phyloP scores from a whole-genome alignment of 1,140 invertebrate species.

The Zaprionus inermis region DNA sequence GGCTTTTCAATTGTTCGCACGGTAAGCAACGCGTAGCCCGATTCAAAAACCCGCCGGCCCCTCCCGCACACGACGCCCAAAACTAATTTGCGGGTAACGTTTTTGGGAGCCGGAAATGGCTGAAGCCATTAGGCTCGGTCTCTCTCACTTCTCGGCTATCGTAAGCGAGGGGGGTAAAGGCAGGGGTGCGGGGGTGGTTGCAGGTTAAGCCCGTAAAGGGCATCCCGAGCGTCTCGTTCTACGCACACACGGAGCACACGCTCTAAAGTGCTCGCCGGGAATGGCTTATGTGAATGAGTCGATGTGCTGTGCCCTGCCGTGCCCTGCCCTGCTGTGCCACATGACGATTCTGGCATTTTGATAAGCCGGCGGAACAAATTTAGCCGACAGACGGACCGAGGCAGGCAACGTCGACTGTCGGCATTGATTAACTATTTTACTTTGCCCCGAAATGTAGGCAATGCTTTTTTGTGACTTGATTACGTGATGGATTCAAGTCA shows the following conservation, averaged over 20 bases:
- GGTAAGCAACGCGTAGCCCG: slow-evolving; percentile 29
- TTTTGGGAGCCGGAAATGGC: slow-evolving; percentile 77
- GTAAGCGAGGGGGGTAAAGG: background rate
- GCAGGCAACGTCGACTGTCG: background rate
- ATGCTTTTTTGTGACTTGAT: slow-evolving; percentile 59
- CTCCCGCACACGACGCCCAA: slow-evolving; percentile 29
- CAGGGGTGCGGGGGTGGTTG: no score
- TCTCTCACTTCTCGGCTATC: slow-evolving; percentile 16
- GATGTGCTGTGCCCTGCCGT: slow-evolving; percentile 6
- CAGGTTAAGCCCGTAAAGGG: background rate
- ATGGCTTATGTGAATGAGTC: slow-evolving; percentile 68
- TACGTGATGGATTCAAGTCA: slow-evolving; percentile 75
- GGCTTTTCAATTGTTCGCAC: slow-evolving; percentile 77
- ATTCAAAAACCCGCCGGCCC: background rate
- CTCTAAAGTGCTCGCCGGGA: slow-evolving; percentile 42
- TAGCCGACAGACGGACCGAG: slow-evolving; percentile 15
- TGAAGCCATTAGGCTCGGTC: slow-evolving; percentile 70
- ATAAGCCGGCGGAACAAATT: slow-evolving; percentile 77
- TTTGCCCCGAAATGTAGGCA: slow-evolving; percentile 40
- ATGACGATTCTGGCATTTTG: slow-evolving; percentile 76
- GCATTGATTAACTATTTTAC: slow-evolving; percentile 77
- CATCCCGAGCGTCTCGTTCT: background rate
- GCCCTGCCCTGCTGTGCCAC: slow-evolving; percentile 23
- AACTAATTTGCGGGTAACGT: slow-evolving; percentile 80
- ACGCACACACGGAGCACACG: background rate